Conservation (phyloP, 2,113 vertebrate genomes). For the Cricetomys ansorgei region DNA sequence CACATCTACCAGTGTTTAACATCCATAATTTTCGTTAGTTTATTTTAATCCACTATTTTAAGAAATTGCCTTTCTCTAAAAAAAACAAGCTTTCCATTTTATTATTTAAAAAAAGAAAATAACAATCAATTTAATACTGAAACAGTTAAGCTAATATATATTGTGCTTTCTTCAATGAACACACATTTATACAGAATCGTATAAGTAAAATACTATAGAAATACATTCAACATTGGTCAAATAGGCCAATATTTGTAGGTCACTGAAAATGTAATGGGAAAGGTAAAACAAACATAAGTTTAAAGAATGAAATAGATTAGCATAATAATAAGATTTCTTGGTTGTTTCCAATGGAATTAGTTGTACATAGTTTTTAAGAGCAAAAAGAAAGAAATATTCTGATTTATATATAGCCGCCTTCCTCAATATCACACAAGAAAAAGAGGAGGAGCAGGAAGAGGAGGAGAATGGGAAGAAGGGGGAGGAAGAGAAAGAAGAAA, state of each 20-base stretch:
- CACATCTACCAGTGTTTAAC: background rate
- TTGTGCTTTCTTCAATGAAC: background rate
- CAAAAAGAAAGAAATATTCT: background rate
- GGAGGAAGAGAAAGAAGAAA: background rate
- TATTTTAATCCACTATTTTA: background rate
- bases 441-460: background rate
- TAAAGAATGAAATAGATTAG: background rate
- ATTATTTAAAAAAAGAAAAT: background rate
- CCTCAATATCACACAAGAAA: background rate
- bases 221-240: background rate
- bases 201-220: background rate
- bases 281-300: constrained; percentile 4
- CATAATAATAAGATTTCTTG: background rate
- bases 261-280: background rate
- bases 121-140: background rate
- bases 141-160: background rate
- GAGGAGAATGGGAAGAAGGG: background rate
- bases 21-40: background rate
- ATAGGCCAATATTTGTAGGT: background rate
- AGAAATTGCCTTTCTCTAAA: background rate
- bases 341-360: background rate
- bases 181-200: background rate
- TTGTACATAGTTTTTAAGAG: background rate
- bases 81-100: background rate
- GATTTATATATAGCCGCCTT: background rate